These are phyloP conservation scores for Tetanocera ferruginea DNA, from an alignment of 2,888 invertebrate species.

Conservation along the genomic window DNA sequence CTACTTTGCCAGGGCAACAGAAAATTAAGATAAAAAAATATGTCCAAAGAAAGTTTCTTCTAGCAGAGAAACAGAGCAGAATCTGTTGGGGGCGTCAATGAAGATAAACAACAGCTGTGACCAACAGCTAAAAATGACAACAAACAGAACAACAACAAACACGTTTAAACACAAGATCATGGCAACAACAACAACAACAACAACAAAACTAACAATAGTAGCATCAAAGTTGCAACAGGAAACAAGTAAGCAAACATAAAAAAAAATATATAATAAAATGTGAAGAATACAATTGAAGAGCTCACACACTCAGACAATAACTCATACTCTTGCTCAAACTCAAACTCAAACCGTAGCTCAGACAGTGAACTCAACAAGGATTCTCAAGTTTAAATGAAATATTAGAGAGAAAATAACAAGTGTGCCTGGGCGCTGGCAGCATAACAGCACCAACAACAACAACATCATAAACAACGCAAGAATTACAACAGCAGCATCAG, in stretches of 20 bases:
- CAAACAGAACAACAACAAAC: not conserved
- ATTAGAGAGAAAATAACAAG: not conserved
- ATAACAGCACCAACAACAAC: not conserved
- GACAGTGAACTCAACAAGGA: conserved; percentile 7
- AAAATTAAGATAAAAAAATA: too few species aligned
- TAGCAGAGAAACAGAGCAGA: too few species aligned
- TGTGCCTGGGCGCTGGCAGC: not conserved
- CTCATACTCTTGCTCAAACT: not conserved
- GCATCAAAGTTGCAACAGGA: conserved; percentile 42
- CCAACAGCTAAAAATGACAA: not conserved
- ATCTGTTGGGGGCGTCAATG: too few species aligned
- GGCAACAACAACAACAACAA: not conserved
- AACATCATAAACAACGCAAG: not conserved
- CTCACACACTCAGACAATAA: not conserved
- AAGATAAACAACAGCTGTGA: too few species aligned
- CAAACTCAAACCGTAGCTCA: too few species aligned
- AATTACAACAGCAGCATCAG: conserved; percentile 8
- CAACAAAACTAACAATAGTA: not conserved
- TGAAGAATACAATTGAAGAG: not conserved
- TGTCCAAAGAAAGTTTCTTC: too few species aligned
- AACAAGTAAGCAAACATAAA: conserved; percentile 37
- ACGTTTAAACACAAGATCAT: not conserved
- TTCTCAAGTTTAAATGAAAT: conserved; percentile 7
- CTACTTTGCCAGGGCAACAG: too few species aligned
- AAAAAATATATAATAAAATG: conserved; percentile 25